phyloP scores from a whole-genome alignment of 2,888 invertebrate species.

The Buathra laborator region DNA sequence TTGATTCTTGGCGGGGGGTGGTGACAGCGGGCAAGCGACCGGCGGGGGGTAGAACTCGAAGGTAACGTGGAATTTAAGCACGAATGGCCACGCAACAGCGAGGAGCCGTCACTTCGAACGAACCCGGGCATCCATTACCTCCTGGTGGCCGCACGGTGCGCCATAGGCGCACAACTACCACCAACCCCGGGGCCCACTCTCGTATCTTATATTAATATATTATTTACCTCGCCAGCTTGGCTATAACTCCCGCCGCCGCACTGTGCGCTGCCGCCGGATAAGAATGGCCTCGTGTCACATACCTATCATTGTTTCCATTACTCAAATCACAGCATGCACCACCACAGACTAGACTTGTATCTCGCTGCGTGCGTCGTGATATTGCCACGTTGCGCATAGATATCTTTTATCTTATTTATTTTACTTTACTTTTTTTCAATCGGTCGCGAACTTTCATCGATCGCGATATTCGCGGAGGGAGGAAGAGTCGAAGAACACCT shows the following conservation, averaged over 20 bases:
- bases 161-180: constrained; percentile 54
- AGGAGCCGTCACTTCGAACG: constrained; percentile 84
- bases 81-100: constrained; percentile 84
- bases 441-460: constrained; percentile 4
- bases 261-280: constrained; percentile 72
- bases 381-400: constrained; percentile 38
- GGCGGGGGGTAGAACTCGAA: constrained; percentile 87
- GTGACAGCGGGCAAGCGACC: constrained; percentile 83
- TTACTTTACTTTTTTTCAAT: constrained; percentile 7
- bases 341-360: constrained; percentile 56
- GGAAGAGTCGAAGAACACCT: background rate
- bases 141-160: constrained; percentile 82
- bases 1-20: constrained; percentile 85
- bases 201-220: constrained; percentile 85
- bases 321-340: constrained; percentile 73
- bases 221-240: constrained; percentile 80
- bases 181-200: constrained; percentile 75
- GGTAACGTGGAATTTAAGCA: constrained; percentile 87
- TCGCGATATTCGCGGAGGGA: background rate
- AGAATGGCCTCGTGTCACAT: constrained; percentile 83
- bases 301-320: constrained; percentile 84
- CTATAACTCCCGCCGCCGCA: constrained; percentile 66
- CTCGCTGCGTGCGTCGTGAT: constrained; percentile 40
- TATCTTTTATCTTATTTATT: background rate
- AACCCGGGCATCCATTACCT: constrained; percentile 84